Base-by-base conservation (phyloP, 2,113 vertebrate species). In the Mesoclemmys tuberculata region DNA sequence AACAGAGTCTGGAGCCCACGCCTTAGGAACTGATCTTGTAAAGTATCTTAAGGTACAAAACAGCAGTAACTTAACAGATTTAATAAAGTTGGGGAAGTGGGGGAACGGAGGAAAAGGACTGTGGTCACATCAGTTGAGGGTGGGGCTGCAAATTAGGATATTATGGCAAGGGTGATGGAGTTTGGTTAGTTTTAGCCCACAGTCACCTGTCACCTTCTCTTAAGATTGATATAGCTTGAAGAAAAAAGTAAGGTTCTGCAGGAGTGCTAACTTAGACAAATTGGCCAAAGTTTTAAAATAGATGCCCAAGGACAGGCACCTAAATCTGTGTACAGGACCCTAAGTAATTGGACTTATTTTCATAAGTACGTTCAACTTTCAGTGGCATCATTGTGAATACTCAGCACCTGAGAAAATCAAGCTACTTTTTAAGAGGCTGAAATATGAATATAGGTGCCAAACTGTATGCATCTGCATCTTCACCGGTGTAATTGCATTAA, bases 1-100 rank as follows among this genome's bases (percentile, higher is more conserved):
- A 98, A 98, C 97, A 0, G 98, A 98, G 52, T 98, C 98, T 2
- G 98, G 98, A 90, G 97, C 98, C 49, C 99, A 98, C 91, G 97
- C 97, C n/a, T 96, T 99, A 61, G 99, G 99, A 94, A 98, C 97
- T 90, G 99, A 99, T 75, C 99, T 99, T 93, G 99, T 99, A 51
- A 99, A 99, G 96, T 99, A 99, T 96, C 99, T 99, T 85, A 99
- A 99, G 99, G 99, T 99, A 99, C 91, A 90, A 94, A 92, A 93
- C 71, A n/a, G 0, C 58, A 82, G n/a, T 44, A 49, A 88, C 84
- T 26, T 80, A 55, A 71, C 48, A 88, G 92, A 77, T 91, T 16
- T 27, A 77, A 91, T 80, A 75, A 48, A 91, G 44, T 26, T 89
- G 29, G 26, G 26, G 48, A 38, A 3, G 1, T 27, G 6, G 14